Base-by-base conservation (phyloP, 2,113 vertebrate genomes). In the Nanger granti region DNA sequence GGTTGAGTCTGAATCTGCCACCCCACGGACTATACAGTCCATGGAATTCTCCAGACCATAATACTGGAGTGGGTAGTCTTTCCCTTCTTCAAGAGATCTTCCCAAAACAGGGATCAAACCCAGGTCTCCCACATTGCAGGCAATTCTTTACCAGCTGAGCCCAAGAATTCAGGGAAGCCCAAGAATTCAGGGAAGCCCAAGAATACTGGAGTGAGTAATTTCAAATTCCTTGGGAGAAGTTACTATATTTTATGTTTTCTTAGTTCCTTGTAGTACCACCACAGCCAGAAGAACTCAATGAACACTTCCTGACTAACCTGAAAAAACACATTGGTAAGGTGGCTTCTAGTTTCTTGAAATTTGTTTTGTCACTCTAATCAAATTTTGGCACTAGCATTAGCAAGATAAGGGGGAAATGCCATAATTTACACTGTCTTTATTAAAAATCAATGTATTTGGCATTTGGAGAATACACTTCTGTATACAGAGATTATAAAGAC, bases 1-100 rank as follows among this genome's bases (percentile, higher is more conserved):
- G 5, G 10, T 41, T 3, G 0, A 26, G 69, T 76, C 69, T 1
- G 0, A 76, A 24, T 13, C 37, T 76, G 69, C 0, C 5, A 73
- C n/a, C 10, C 20, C n/a, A 41, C 24, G 69, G 69, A 24, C 69
- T 73, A 6, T 73, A 41, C 10, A 73, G n/a, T 73, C 69, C 10
- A 12, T 41, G 69, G 69, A 41, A 26, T 76, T 76, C 22, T 76
- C 69, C 20, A 73, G 69, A 11, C 69, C 37, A 41, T 41, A 41
- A 76, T 13, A 41, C 20, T 76, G 22, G 37, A 76, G 22, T 76
- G 69, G 22, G 69, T 76, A 76, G 22, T 41, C 10, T 13, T 76
- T 76, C 37, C 22, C 69, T 76, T 41, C 69, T 76, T 20, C 69
- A 76, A 76, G 22, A 22, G 69, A 76, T 76, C 37, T 76, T 76